Evolutionary conservation across 1,140 invertebrate species (phyloP), one percentile per base, ranked within the genome.

Genomic region (Cydia splendana): DNA sequence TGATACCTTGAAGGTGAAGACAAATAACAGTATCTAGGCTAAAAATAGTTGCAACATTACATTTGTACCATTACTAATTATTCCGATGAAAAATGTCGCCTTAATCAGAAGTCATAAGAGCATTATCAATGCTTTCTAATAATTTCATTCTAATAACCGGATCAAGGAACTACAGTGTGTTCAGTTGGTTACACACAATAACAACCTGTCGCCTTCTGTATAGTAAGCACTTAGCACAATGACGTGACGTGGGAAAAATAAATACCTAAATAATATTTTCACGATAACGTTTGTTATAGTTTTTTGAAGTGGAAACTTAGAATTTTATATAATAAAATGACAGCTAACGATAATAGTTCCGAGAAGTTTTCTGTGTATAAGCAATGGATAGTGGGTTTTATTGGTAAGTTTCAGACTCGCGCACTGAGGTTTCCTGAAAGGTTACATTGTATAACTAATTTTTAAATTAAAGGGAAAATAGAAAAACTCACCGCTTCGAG

Each of bases 21-120:
- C 57, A 62, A 62, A 62, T 13, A 62, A 24, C 20, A 24, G 57
- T 62, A 62, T 62, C 57, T 62, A 62, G 20, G 57, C 57, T 62
- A 62, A 62, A 62, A 62, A 62, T 62, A 62, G 57, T 62, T 62
- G 20, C 9, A 62, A 24, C 20, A n/a, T 51, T 15, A 13, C 5
- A 18, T 24, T 18, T 12, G 7, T 62, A 12, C 57, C n/a, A 7
- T 62, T 24, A 62, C 53, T 4, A 6, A 62, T 62, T 20, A 62
- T 62, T 62, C 20, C n/a, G 9, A 24, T 9, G 20, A 62, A 62
- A 10, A 62, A 62, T 62, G 20, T 62, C 20, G 20, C 57, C 20
- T n/a, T 62, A 24, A 62, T 3, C 57, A 24, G 57, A 18, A 24
- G 57, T 24, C 18, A 9, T 20, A 20, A 53, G n/a, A 20, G 3